These are phyloP conservation scores for Arbacia lixula DNA, from an alignment of 53 echinoderm and acorn worm species.

Conservation along the genomic window DNA sequence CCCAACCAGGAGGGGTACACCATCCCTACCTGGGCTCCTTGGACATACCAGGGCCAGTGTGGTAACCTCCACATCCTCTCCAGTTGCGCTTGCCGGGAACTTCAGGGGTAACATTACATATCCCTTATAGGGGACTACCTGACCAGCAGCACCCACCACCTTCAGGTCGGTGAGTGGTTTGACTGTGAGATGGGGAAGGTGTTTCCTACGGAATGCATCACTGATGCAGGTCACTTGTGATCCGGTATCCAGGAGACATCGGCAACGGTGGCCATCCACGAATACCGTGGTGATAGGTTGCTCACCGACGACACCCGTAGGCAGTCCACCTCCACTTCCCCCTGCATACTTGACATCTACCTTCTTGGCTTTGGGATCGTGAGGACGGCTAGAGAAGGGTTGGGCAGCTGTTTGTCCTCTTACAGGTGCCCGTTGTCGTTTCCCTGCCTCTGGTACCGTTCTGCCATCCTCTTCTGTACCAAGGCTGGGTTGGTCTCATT, in stretches of 20 bases:
- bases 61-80: constrained; percentile 6
- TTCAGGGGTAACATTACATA: constrained; percentile 11
- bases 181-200: constrained; percentile 22
- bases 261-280: constrained; percentile 23
- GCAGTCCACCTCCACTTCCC: not conserved
- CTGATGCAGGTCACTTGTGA: constrained; percentile 43
- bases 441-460: constrained; percentile 52
- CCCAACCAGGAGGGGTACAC: constrained; percentile 25
- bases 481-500: constrained; percentile 19
- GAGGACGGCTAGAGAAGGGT: not conserved
- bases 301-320: constrained; percentile 25
- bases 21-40: not conserved
- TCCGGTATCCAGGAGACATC: constrained; percentile 55
- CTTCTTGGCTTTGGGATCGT: not conserved
- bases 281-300: constrained; percentile 47
- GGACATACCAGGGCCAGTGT: constrained; percentile 44
- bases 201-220: constrained; percentile 1
- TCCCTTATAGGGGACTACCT: constrained; percentile 27
- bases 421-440: constrained; percentile 55
- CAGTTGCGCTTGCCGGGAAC: constrained; percentile 17
- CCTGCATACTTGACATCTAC: not conserved
- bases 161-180: constrained; percentile 26
- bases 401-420: constrained; percentile 48
- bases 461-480: constrained; percentile 48
- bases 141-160: constrained; percentile 36